Conservation (phyloP, 1,140 invertebrate genomes). For the Pseudoatta argentina region DNA sequence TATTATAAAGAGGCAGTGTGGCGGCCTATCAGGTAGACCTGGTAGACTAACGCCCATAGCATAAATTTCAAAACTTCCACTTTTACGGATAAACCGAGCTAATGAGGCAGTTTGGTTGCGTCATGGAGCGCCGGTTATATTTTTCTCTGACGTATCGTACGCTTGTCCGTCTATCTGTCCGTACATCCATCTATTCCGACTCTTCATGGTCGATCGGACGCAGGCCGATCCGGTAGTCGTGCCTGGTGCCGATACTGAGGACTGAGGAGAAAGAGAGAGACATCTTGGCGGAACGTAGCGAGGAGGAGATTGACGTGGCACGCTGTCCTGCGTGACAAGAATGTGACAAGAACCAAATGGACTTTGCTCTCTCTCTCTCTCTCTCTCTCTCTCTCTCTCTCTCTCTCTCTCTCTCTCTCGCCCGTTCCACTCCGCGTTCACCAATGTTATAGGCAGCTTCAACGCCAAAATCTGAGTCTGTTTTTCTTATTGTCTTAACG, state of each 20-base stretch:
- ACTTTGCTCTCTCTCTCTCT: slow-evolving; percentile 81
- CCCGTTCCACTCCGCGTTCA: slow-evolving; percentile 58
- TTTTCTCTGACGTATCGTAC: slow-evolving; percentile 86
- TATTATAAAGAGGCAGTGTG: neutral
- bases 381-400: slow-evolving; percentile 80
- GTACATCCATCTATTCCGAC: slow-evolving; percentile 78
- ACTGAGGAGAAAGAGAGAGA: slow-evolving; percentile 58
- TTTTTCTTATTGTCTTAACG: slow-evolving; percentile 67
- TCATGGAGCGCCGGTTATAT: slow-evolving; percentile 83
- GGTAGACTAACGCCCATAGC: neutral
- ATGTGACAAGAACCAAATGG: slow-evolving; percentile 86
- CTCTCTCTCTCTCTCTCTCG: slow-evolving; percentile 78
- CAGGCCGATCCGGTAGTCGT: slow-evolving; percentile 49
- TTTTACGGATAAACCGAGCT: slow-evolving; percentile 84
- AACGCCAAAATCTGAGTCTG: slow-evolving; percentile 58
- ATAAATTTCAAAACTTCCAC: slow-evolving; percentile 50
- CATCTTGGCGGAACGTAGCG: slow-evolving; percentile 76
- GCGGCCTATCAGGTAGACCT: slow-evolving; percentile 15
- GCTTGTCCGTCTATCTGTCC: slow-evolving; percentile 84
- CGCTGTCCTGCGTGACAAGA: slow-evolving; percentile 86
- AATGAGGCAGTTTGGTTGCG: slow-evolving; percentile 85
- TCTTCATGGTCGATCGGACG: slow-evolving; percentile 52
- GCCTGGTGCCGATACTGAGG: slow-evolving; percentile 3
- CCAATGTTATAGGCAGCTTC: slow-evolving; percentile 58
- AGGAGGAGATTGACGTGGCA: slow-evolving; percentile 85